These are phyloP conservation scores for Oryctolagus cuniculus DNA, from an alignment of 2,113 vertebrate genomes.

Conservation along the genomic window mOryCun1.1 NC_091434.1:86365001-86365500, in stretches of 20 bases:
- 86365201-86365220: neutral
- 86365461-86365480: neutral
- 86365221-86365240: neutral
- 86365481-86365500: neutral
- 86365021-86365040: neutral
- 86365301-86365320: neutral
- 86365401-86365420: neutral
- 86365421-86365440: neutral
- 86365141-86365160: constrained; percentile 33
- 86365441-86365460: neutral
- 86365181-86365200: neutral
- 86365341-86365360: neutral
- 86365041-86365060: neutral
- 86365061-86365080: neutral
- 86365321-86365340: neutral
- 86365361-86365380: neutral
- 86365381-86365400: neutral
- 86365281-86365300: neutral
- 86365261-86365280: neutral
- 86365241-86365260: neutral
- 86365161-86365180: neutral
- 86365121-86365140: neutral
- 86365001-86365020: neutral
- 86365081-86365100: neutral
- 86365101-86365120: neutral